phyloP scores from a whole-genome alignment of 2,888 invertebrate species.

The Zygogramma bicolorata region DNA sequence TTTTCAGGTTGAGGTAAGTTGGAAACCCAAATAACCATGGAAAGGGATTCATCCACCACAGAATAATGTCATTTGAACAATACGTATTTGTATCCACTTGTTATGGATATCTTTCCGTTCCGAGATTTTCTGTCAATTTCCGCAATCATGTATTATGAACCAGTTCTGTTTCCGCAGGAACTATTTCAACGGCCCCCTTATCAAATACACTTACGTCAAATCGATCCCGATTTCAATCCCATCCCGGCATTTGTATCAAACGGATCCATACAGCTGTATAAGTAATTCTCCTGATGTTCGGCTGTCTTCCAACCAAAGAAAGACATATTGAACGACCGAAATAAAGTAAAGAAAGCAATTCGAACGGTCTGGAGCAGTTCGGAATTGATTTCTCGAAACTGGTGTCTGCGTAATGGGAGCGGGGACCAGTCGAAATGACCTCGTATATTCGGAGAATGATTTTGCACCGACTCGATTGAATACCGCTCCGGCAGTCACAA shows the following conservation, averaged over 20 bases:
- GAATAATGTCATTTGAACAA: too few relatives aligned
- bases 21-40: too few relatives aligned
- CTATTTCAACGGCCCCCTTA: too few relatives aligned
- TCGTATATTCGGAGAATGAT: slow-evolving; percentile 58
- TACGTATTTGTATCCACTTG: too few relatives aligned
- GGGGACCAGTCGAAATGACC: slow-evolving; percentile 55
- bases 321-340: slow-evolving; percentile 61
- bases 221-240: background rate
- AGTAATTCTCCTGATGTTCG: slow-evolving; percentile 37
- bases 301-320: slow-evolving; percentile 51
- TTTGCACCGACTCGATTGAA: slow-evolving; percentile 52
- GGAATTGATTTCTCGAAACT: slow-evolving; percentile 64
- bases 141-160: too few relatives aligned
- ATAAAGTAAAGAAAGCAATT: slow-evolving; percentile 65
- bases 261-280: slow-evolving; percentile 25
- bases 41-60: too few relatives aligned
- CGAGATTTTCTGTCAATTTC: too few relatives aligned
- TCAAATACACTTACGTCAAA: background rate
- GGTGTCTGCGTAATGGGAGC: slow-evolving; percentile 52
- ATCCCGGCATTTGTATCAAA: background rate
- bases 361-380: slow-evolving; percentile 60
- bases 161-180: too few relatives aligned
- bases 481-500: slow-evolving; percentile 41
- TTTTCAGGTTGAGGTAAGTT: too few relatives aligned
- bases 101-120: too few relatives aligned